Base-by-base conservation (phyloP, 92 coral and sea anemone species). In the Plumapathes pennacea region DNA sequence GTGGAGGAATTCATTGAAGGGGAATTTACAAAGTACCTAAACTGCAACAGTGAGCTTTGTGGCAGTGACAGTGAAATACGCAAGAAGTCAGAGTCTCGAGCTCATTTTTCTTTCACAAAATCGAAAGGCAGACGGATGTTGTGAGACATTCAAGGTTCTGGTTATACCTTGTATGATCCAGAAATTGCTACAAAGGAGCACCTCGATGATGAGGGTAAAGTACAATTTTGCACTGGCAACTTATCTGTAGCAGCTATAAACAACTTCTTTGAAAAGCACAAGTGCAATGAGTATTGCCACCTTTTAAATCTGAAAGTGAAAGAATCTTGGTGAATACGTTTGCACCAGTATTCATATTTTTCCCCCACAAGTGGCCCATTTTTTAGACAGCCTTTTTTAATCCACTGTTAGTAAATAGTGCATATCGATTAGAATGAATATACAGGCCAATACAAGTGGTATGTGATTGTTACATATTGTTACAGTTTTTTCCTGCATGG, bases 11-110 rank as follows among this genome's bases (percentile, higher is more conserved):
- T 48, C 61, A 55, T 63, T 13, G 53, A 40, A 57, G 81, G 76
- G 25, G 54, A 46, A 43, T 73, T 73, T 49, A 74, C 62, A 8
- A 75, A 81, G 49, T 60, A 32, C 15, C 50, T 60, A 38, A 74
- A 74, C 66, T 72, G 74, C 51, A 73, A 76, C 54, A 82, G 88
- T n/a, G 46, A 39, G 21, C 53, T 81, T 31, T 81, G 88, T 73
- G 82, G 57, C 34, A 62, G 59, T 31, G 68, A 54, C 33, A 30
- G 69, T 38, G 55, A 11, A 21, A 54, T 62, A 34, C 64, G 81
- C 48, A 55, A 59, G 63, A 64, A 80, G 72, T 70, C 76, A 38
- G 69, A 80, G 58, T 71, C 73, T 33, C 62, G 69, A 61, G 31
- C 67, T 26, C 85, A 77, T 41, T 77, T 31, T 50, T 57, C 83